Evolutionary conservation across 2,113 vertebrate species (phyloP), one percentile per base, ranked within the genome.

Genomic region (Rhegmatorhina hoffmannsi): DNA sequence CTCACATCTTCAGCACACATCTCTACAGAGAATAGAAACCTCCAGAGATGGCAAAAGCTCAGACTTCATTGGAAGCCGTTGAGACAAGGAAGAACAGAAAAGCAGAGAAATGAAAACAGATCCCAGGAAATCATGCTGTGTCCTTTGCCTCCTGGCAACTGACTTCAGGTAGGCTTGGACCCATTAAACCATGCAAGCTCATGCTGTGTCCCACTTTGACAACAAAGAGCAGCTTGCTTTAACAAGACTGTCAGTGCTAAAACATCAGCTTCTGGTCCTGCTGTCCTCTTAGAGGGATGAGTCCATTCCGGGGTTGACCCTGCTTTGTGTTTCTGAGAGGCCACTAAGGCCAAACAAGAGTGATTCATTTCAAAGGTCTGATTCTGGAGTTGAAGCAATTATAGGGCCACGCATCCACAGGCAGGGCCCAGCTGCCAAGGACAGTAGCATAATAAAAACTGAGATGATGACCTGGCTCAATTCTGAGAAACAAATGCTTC

Each of bases 401-500:
- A 31, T 5, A 64, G 21, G 28, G 46, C 18, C 31, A 40, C 17
- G 8, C 40, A 66, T 6, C 4, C 36, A 64, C 23, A 76, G 43
- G 17, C 18, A 44, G 29, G 17, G 46, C 49, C 46, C 34, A 80
- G 20, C 34, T 84, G 59, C 49, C 38, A 74, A 66, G 24, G 64
- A 64, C 17, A 69, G 36, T 24, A 69, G 44, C 40, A 33, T 31
- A 91, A 25, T 34, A 60, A 75, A 59, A 47, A 11, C 13, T 21
- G 46, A 87, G n/a, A 17, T 18, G 43, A 29, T 50, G 20, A 70
- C 11, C 64, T 66, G 77, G 91, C 28, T 84, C 58, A 55, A 25
- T 52, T 74, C 87, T 34, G 50, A 95, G 50, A 87, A 94, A 89
- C 17, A 87, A 91, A 74, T 34, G 81, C 50, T 87, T 63, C 69